Percentiles rank a stretch among this genome's conserved stretches.
These are phyloP conservation scores for Danio tinwini DNA, from an alignment of 2,797 vertebrate species.

Conservation along the genomic window DNA sequence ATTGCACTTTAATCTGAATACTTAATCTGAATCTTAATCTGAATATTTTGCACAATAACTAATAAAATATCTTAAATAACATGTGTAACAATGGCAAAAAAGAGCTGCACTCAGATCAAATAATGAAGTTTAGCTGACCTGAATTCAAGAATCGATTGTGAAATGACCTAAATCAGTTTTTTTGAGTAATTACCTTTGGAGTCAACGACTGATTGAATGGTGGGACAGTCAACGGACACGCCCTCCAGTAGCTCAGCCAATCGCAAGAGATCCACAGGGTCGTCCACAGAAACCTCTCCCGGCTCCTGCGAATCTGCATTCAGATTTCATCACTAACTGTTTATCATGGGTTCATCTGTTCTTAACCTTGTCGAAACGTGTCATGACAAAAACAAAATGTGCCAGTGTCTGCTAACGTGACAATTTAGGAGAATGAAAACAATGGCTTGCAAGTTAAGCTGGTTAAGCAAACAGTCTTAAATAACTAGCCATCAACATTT, in stretches of 20 bases:
- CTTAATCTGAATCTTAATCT: too few relatives aligned
- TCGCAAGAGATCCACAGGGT: conserved; percentile 76
- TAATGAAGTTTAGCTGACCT: too few relatives aligned
- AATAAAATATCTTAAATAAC: too few relatives aligned
- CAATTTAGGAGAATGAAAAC: not conserved
- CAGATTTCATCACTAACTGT: conserved; percentile 26
- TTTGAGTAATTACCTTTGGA: conserved; percentile 73
- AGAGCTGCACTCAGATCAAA: too few relatives aligned
- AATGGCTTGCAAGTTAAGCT: not conserved
- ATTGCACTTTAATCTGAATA: too few relatives aligned
- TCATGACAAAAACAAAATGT: not conserved
- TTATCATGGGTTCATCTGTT: not conserved
- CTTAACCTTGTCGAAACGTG: not conserved
- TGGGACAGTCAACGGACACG: conserved; percentile 77
- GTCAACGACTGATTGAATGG: conserved; percentile 64
- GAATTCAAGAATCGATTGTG: not conserved
- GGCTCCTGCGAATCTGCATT: conserved; percentile 75
- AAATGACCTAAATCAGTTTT: not conserved
- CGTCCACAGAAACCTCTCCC: conserved; percentile 76
- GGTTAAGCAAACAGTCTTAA: not conserved
- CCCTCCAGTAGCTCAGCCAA: conserved; percentile 78
- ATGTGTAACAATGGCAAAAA: too few relatives aligned
- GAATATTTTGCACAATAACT: too few relatives aligned
- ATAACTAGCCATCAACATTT: not conserved
- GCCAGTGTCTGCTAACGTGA: not conserved